These are phyloP conservation scores for Xanthia icteritia DNA, from an alignment of 2,888 invertebrate genomes.

Conservation along the genomic window DNA sequence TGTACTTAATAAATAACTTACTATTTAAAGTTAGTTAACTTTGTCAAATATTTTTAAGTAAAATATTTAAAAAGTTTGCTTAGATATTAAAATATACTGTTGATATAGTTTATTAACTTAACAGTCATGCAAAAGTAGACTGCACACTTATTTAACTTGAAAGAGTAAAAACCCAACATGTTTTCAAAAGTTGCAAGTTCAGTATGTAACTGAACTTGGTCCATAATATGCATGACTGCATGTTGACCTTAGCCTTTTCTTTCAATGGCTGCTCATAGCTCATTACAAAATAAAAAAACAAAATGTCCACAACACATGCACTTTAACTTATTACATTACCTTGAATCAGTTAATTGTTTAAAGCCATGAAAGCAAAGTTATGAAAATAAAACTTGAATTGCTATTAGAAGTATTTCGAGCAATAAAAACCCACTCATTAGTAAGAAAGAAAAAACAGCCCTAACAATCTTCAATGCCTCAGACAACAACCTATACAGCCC, in stretches of 20 bases:
- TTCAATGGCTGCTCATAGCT: not conserved
- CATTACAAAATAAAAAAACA: constrained; percentile 5
- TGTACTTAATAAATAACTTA: too few relatives aligned
- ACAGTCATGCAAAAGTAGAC: not conserved
- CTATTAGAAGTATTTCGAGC: constrained; percentile 12
- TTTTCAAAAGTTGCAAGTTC: not conserved
- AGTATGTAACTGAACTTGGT: not conserved
- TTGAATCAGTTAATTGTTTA: constrained; percentile 33
- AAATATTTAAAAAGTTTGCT: not conserved
- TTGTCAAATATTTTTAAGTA: not conserved
- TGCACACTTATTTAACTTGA: not conserved
- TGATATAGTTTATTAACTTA: not conserved
- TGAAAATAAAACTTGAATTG: not conserved
- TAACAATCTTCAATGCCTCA: not conserved
- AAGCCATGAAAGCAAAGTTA: constrained; percentile 32
- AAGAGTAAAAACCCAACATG: not conserved
- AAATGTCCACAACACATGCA: constrained; percentile 10
- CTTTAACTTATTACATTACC: constrained; percentile 13
- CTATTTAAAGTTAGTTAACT: not conserved
- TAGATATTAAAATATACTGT: not conserved
- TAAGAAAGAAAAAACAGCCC: constrained; percentile 10
- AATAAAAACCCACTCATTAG: constrained; percentile 36
- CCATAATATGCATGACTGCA: not conserved
- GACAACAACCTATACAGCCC: not conserved
- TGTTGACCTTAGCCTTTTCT: constrained; percentile 22